Evolutionary conservation across 2,113 vertebrate genomes (phyloP).

Genomic region (Ceyx margarethae): DNA sequence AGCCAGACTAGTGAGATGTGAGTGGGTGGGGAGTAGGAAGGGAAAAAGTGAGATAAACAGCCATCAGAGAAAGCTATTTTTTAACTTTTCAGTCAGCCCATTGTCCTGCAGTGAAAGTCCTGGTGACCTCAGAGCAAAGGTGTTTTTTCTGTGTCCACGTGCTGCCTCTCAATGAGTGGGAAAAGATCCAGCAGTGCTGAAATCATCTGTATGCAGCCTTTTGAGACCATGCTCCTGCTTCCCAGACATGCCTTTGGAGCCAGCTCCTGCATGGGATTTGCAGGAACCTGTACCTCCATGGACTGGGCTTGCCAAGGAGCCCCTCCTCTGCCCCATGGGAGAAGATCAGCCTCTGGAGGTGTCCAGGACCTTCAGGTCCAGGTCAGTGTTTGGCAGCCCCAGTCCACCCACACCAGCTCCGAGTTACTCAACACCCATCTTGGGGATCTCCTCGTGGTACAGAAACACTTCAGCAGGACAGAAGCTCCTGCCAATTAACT

Average conservation of each 20-base stretch:
- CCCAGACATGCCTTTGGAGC: too few relatives aligned
- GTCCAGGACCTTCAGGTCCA: neutral
- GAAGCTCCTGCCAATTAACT: neutral
- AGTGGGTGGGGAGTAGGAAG: neutral
- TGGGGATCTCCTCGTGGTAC: accelerated
- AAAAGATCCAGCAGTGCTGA: neutral
- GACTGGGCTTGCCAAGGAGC: accelerated
- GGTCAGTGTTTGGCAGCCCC: neutral
- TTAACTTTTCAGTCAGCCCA: neutral
- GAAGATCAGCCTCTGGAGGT: neutral
- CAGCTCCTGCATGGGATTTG: neutral
- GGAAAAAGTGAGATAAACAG: neutral
- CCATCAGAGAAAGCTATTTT: neutral
- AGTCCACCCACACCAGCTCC: accelerated
- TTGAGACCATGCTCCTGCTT: neutral
- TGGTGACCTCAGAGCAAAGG: accelerated
- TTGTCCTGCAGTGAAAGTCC: neutral
- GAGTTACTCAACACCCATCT: neutral
- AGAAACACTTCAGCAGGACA: neutral
- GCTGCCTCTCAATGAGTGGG: accelerated
- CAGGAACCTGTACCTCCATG: neutral
- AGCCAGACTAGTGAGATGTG: neutral
- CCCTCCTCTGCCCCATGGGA: accelerated
- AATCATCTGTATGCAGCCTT: neutral
- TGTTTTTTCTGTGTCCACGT: neutral